A percentile compares a stretch with the other conserved stretches of the same genome.
Evolutionary conservation across 2,797 vertebrate genomes (phyloP).

Genomic region (Allobates femoralis): DNA sequence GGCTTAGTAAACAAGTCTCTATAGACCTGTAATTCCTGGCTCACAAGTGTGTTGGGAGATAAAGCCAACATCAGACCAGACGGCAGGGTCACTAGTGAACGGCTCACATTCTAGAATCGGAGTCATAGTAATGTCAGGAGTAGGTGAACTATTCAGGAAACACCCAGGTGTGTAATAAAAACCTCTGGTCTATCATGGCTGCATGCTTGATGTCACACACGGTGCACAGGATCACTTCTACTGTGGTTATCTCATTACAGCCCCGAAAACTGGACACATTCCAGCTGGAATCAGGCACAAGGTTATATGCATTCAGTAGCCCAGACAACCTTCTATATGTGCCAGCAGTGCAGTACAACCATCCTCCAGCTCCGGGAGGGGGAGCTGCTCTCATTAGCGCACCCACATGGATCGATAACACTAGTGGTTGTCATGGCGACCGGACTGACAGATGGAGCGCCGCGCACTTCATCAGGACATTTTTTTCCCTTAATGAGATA

Average conservation of each 20-base stretch:
- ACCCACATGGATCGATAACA: neutral
- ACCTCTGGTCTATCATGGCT: neutral
- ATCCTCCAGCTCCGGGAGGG: neutral
- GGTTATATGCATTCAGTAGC: conserved; percentile 21
- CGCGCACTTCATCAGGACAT: neutral
- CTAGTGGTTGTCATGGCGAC: conserved; percentile 25
- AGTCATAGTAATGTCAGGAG: neutral
- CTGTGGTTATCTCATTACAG: conserved; percentile 2
- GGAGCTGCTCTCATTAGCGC: conserved; percentile 1
- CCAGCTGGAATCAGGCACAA: conserved; percentile 21
- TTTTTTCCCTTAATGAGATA: neutral
- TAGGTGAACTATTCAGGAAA: neutral
- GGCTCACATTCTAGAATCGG: neutral
- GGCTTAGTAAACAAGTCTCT: neutral
- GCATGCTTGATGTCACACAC: neutral
- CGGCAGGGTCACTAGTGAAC: too few species aligned
- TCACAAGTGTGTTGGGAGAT: neutral
- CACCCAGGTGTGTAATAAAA: neutral
- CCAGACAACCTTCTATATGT: conserved; percentile 32
- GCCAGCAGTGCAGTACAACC: conserved; percentile 16
- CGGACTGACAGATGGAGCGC: neutral
- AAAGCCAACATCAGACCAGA: neutral
- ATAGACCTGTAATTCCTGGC: neutral
- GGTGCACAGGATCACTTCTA: neutral
- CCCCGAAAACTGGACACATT: neutral